These are phyloP conservation scores for Cyclophora punctaria DNA, from an alignment of 2,888 invertebrate genomes.

Conservation along the genomic window DNA sequence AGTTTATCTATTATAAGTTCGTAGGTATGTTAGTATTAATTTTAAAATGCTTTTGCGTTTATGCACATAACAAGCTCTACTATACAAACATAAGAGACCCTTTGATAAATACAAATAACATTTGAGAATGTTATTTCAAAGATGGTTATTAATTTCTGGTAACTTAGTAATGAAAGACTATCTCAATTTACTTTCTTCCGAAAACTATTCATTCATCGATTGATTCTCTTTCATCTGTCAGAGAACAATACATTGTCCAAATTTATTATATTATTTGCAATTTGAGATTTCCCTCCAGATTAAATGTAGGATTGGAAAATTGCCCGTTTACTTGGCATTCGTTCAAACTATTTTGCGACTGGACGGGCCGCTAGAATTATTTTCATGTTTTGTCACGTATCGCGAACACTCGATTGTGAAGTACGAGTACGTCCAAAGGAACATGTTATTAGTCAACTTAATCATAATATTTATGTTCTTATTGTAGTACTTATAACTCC, in stretches of 20 bases:
- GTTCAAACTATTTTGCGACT: slow-evolving; percentile 57
- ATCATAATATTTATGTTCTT: not conserved
- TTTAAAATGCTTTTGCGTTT: no score
- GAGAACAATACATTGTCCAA: not conserved
- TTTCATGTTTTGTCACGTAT: slow-evolving; percentile 35
- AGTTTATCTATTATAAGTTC: no score
- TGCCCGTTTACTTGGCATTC: slow-evolving; percentile 51
- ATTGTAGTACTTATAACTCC: not conserved
- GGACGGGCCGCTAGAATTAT: slow-evolving; percentile 46
- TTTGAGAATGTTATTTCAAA: not conserved
- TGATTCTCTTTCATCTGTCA: not conserved
- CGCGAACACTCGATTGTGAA: slow-evolving; percentile 9
- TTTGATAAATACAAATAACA: not conserved
- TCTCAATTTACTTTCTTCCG: not conserved
- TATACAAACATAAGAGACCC: not conserved
- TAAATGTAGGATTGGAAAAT: slow-evolving; percentile 40
- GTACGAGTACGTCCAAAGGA: slow-evolving; percentile 7
- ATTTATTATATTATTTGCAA: slow-evolving; percentile 21
- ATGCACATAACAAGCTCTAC: no score
- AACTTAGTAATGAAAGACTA: not conserved
- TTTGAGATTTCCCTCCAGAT: slow-evolving; percentile 28
- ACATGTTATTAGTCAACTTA: not conserved
- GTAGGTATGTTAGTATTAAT: no score
- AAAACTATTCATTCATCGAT: not conserved
- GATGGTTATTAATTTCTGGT: not conserved